Evolutionary conservation across 2,888 invertebrate genomes (phyloP).

Genomic region (Ophion ventricosus): DNA sequence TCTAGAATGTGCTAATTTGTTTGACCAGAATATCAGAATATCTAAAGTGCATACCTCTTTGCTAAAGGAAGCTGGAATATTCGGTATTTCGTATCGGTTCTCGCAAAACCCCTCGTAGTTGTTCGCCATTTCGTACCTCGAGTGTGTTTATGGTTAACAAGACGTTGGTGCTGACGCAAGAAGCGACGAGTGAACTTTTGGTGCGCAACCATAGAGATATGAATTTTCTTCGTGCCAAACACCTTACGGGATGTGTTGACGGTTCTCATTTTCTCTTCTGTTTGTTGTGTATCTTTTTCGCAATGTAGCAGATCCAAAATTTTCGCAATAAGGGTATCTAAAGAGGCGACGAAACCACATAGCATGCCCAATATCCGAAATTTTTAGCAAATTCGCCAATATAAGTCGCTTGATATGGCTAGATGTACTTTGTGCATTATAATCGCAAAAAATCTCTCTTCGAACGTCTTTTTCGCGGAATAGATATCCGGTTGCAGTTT

Average conservation of each 20-base stretch:
- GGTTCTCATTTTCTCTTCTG: constrained; percentile 11
- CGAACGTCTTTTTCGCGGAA: not conserved
- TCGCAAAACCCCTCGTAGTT: constrained; percentile 1
- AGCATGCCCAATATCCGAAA: constrained; percentile 60
- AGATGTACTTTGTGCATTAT: constrained; percentile 13
- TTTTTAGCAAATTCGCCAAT: constrained; percentile 48
- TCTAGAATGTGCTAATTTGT: constrained; percentile 11
- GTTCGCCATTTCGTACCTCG: constrained; percentile 18
- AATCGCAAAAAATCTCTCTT: constrained; percentile 1
- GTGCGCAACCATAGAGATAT: constrained; percentile 34
- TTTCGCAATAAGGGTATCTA: constrained; percentile 38
- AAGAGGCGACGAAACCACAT: constrained; percentile 49
- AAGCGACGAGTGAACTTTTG: constrained; percentile 11
- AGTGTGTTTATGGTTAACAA: constrained; percentile 12
- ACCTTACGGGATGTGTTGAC: constrained; percentile 8
- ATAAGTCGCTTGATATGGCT: constrained; percentile 30
- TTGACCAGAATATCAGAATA: constrained; percentile 24
- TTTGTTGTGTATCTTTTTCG: constrained; percentile 20
- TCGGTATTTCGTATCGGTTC: constrained; percentile 29
- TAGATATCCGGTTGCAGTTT: constrained; percentile 3
- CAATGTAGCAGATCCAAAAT: constrained; percentile 40
- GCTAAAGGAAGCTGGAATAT: constrained; percentile 47
- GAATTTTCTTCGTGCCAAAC: constrained; percentile 33
- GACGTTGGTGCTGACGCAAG: constrained; percentile 31
- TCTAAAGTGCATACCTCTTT: constrained; percentile 59